Evolutionary conservation across 2,113 vertebrate genomes (phyloP), one percentile per base, ranked within the genome.

Genomic region (Otus sunia): DNA sequence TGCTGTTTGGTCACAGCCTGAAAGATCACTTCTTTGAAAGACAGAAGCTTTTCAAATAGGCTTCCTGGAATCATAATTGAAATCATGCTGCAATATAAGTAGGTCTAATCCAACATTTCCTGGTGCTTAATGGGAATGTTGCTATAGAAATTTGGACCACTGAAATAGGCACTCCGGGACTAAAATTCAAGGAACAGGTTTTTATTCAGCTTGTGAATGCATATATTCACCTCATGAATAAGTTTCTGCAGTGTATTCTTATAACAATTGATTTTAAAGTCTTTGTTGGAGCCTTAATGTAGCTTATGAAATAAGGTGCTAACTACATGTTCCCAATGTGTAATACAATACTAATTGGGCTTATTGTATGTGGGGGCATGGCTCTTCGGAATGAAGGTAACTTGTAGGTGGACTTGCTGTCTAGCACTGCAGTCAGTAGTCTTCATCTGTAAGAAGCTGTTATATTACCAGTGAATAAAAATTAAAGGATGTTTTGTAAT

Each of bases 81-180:
- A 94, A 73, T 92, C 53, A 45, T 87, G 72, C 76, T 91, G 92
- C 50, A 77, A 10, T 81, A 17, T 82, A 94, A 76, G 69, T 94
- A 91, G 86, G 59, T 62, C 79, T 95, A 91, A 92, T 96, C 75
- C 78, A 85, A 1, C 27, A 11, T 73, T 95, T 94, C 91, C 80
- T 92, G 55, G 66, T 88, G 78, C 41, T 81, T 97, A 88, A 95
- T 94, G 50, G 77, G 84, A 85, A 85, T 89, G 95, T 97, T 97
- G 91, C 91, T 94, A 97, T 95, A 95, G 95, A 95, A 96, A 97
- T 94, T 60, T 92, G 73, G 62, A 86, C 80, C 49, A 85, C 41
- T 22, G 15, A 91, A 96, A 96, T 49, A 75, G 39, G 73, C 39
- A 23, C 73, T 91, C 58, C 43, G 25, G 67, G 55, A 74, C 63